A percentile compares a stretch with the other conserved stretches of the same genome.
Conservation (phyloP, 1,140 invertebrate species). For the Vanessa atalanta region DNA sequence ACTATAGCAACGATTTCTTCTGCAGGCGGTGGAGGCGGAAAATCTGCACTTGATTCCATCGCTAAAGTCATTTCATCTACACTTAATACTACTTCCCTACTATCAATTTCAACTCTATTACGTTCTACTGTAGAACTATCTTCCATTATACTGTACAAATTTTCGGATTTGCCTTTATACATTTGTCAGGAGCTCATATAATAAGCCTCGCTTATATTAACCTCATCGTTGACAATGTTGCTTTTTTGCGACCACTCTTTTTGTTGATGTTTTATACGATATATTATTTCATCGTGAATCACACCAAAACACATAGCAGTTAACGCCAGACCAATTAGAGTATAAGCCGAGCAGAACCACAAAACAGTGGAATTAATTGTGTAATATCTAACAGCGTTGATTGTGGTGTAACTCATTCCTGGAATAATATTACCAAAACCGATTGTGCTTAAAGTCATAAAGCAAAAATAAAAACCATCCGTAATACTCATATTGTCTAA, state of each 20-base stretch:
- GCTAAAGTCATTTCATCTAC: slow-evolving; percentile 69
- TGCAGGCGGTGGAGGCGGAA: slow-evolving; percentile 71
- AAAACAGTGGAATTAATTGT: slow-evolving; percentile 82
- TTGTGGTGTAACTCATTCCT: slow-evolving; percentile 85
- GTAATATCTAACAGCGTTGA: slow-evolving; percentile 73
- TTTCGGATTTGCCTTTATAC: slow-evolving; percentile 78
- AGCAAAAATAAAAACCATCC: slow-evolving; percentile 96
- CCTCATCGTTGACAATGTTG: slow-evolving; percentile 77
- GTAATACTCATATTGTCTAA: slow-evolving; percentile 92
- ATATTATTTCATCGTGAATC: slow-evolving; percentile 95
- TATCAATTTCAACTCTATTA: slow-evolving; percentile 74
- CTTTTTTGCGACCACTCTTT: slow-evolving; percentile 80
- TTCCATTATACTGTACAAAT: slow-evolving; percentile 81
- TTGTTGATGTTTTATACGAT: slow-evolving; percentile 85
- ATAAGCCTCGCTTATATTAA: slow-evolving; percentile 77
- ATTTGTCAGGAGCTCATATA: slow-evolving; percentile 82
- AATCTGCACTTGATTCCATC: slow-evolving; percentile 56
- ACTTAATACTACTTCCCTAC: slow-evolving; percentile 75
- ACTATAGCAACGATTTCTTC: slow-evolving; percentile 79
- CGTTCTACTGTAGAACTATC: slow-evolving; percentile 72
- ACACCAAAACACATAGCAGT: slow-evolving; percentile 99
- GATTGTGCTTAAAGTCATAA: slow-evolving; percentile 96
- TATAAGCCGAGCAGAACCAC: slow-evolving; percentile 96
- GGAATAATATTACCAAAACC: slow-evolving; percentile 95
- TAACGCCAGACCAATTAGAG: slow-evolving; percentile 96